Percentiles rank a stretch among this genome's conserved stretches.
These are phyloP conservation scores for Lophotis ruficrista DNA, from an alignment of 2,113 vertebrate species.

Conservation along the genomic window DNA sequence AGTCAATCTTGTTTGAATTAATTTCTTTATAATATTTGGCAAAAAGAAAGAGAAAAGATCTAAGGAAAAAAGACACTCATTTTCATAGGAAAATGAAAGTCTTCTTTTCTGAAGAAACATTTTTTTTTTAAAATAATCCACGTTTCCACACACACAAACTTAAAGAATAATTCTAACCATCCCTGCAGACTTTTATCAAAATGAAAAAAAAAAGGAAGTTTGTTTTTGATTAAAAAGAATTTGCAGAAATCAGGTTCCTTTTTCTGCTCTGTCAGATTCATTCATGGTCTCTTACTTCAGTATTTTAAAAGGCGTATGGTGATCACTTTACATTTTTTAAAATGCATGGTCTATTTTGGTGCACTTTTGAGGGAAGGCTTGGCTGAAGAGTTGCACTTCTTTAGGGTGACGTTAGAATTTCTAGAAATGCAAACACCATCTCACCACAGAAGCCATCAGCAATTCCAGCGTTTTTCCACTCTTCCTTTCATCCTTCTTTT, in stretches of 20 bases:
- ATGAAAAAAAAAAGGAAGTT: not conserved
- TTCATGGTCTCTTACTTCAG: not conserved
- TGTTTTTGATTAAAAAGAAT: not conserved
- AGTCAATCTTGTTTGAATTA: not conserved
- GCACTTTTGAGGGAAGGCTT: not conserved
- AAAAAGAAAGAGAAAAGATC: not conserved
- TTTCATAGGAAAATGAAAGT: not conserved
- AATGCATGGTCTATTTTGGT: not conserved
- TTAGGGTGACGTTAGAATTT: not conserved
- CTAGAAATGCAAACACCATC: not conserved
- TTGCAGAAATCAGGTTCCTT: not conserved
- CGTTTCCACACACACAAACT: not conserved
- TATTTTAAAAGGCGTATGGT: not conserved
- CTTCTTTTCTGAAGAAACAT: not conserved
- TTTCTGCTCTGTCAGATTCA: not conserved
- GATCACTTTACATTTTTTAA: not conserved
- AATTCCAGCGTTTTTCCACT: not conserved
- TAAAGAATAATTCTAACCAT: not conserved
- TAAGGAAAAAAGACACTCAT: not conserved
- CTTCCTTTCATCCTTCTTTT: not conserved
- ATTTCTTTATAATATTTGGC: not conserved
- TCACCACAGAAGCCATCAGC: not conserved
- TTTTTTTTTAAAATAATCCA: not conserved
- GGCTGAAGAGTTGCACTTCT: not conserved
- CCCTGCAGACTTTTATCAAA: not conserved